Evolutionary conservation across 2,888 invertebrate species (phyloP), one percentile per base, ranked within the genome.

Genomic region (Nysson spinosus): DNA sequence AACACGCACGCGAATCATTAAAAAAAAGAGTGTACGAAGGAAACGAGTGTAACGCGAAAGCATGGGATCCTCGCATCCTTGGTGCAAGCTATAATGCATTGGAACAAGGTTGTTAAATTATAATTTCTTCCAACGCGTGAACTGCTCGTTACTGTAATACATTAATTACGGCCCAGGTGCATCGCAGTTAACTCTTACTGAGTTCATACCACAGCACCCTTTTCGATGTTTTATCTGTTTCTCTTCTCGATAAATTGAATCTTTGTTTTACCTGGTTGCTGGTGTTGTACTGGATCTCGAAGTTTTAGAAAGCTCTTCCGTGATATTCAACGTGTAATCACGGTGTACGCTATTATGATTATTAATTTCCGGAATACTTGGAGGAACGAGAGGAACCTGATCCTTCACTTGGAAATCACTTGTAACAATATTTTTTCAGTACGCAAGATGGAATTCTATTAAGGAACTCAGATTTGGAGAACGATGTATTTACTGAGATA

Each of bases 271-370:
- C 30, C 49, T 19, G 9, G 34, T 20, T 11, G 9, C 4, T 39
- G 43, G 56, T 26, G 42, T 39, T 49, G 37, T 37, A 56, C 17
- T 32, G 62, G 39, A 35, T 63, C 50, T 11, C 57, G 57, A 63
- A 57, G 26, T 51, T 50, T 44, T 46, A 57, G 17, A 51, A 39
- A 42, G 20, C 19, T 35, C 51, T 34, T 47, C 58, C 57, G 14
- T 12, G 46, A 47, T 57, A 54, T 63, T 63, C 52, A 58, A 52
- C 50, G 57, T 40, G 63, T 57, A 63, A 57, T 63, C 51, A 58
- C 52, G 47, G 58, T 42, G 37, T 47, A 24, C 58, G 17, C 35
- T 16, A 17, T 47, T 46, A 16, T 57, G 51, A 57, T 63, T 51
- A 51, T 63, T 57, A 51, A 61, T 61, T 55, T 61, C 61, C 61